phyloP scores from a whole-genome alignment of 2,113 vertebrate species.

The Equus przewalskii region DNA sequence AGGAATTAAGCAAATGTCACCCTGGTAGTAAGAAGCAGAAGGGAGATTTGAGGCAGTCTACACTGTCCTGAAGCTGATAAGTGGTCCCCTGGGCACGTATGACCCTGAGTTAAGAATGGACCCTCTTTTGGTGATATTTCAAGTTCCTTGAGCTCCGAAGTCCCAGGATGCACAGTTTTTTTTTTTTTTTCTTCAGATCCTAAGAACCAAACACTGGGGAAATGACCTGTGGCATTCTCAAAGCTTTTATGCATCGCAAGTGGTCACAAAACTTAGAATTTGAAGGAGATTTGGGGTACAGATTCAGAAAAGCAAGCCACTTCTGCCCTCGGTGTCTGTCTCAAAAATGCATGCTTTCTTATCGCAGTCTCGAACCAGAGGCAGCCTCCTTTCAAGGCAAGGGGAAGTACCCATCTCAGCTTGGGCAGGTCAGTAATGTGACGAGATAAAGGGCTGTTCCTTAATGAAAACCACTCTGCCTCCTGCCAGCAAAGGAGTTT shows the following conservation, averaged over 20 bases:
- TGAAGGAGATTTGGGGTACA: background rate
- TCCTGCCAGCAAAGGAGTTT: slow-evolving; percentile 81
- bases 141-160: background rate
- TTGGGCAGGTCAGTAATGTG: slow-evolving; percentile 64
- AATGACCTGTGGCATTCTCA: background rate
- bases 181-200: background rate
- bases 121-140: background rate
- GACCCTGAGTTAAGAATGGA: background rate
- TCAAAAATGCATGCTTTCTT: slow-evolving; percentile 54
- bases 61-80: background rate
- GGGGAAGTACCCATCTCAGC: slow-evolving; percentile 28
- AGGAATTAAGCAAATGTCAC: background rate
- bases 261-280: background rate
- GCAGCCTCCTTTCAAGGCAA: slow-evolving; percentile 38
- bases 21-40: background rate
- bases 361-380: slow-evolving; percentile 22
- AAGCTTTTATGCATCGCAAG: background rate
- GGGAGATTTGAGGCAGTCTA: background rate
- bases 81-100: no score
- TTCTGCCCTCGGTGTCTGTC: background rate
- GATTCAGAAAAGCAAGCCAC: background rate
- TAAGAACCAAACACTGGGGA: background rate
- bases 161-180: background rate
- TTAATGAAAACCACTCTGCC: slow-evolving; percentile 83
- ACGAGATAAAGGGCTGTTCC: slow-evolving; percentile 80